A percentile compares a stretch with the other conserved stretches of the same genome.
phyloP scores from a whole-genome alignment of 1,140 invertebrate genomes.

The Bombus confusus region DNA sequence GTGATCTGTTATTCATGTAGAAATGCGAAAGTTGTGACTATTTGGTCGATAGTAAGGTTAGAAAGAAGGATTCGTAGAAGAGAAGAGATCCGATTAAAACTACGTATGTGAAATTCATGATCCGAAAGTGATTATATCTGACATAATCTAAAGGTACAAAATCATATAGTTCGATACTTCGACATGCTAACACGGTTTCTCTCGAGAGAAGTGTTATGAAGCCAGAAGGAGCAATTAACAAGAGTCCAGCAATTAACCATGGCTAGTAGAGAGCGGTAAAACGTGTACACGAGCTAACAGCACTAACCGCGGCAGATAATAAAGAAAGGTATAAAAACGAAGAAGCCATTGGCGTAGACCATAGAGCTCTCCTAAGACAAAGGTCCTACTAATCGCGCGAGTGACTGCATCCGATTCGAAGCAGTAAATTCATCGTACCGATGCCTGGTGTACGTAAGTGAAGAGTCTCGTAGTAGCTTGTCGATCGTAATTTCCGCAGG shows the following conservation, averaged over 20 bases:
- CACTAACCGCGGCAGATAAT: not conserved
- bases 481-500: slow-evolving; percentile 14
- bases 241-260: slow-evolving; percentile 20
- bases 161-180: not conserved
- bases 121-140: not conserved
- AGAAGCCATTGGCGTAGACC: not conserved
- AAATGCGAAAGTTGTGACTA: too few relatives aligned
- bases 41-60: too few relatives aligned
- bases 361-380: not conserved
- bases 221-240: slow-evolving; percentile 16
- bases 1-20: too few relatives aligned
- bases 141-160: not conserved
- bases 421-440: not conserved
- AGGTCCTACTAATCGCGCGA: not conserved
- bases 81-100: not conserved
- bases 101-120: not conserved
- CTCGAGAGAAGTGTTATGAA: not conserved
- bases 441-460: not conserved
- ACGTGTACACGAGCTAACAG: slow-evolving; percentile 13
- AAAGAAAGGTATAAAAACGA: not conserved
- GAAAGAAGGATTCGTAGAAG: too few relatives aligned
- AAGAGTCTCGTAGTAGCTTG: not conserved
- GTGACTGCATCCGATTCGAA: not conserved
- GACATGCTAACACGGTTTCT: not conserved
- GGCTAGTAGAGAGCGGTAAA: slow-evolving; percentile 22